Evolutionary conservation across 2,797 vertebrate genomes (phyloP), one percentile per base, ranked within the genome.

Genomic region (Eptatretus atami): DNA sequence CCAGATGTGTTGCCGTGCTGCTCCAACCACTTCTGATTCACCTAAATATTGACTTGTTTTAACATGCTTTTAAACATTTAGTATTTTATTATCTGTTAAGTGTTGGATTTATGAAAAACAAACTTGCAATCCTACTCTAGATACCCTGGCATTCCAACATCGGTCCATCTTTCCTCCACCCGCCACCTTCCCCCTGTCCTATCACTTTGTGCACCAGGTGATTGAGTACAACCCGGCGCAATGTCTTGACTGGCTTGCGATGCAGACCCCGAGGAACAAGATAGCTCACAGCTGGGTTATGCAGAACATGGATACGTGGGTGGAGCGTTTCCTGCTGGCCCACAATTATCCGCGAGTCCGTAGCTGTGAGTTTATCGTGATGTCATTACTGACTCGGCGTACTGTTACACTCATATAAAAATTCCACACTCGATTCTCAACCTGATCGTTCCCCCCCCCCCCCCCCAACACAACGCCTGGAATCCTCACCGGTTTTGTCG

Each of bases 241-340:
- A 74, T 96, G 90, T 75, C 76, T 96, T 75, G 90, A 96, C 68
- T 96, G 90, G 90, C 71, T 96, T 73, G 90, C 90, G 9, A 86
- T 93, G 11, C 90, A 96, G 73, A 94, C 90, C 0, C 90, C 90
- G 63, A 78, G 88, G 66, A 96, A 94, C 74, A 96, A 96, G 64
- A 77, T 96, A 63, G 87, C 90, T 61, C 90, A 96, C 76, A 96
- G 87, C 75, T 96, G 90, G 90, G 90, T 96, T 24, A 77, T 96
- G 70, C 90, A 96, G 76, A 96, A 96, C 76, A 95, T 96, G 90
- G 90, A 96, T 70, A 95, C 86, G 77, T 96, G 90, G 90, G 88
- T 96, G 52, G 90, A 96, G 57, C 79, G 90, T 15, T 95, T 96
- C 73, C 82, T 95, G 66, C 74, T 96, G 75, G 90, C 88, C 6